Base-by-base conservation (phyloP, 2,888 invertebrate genomes). In the Gasteruption jaculator region DNA sequence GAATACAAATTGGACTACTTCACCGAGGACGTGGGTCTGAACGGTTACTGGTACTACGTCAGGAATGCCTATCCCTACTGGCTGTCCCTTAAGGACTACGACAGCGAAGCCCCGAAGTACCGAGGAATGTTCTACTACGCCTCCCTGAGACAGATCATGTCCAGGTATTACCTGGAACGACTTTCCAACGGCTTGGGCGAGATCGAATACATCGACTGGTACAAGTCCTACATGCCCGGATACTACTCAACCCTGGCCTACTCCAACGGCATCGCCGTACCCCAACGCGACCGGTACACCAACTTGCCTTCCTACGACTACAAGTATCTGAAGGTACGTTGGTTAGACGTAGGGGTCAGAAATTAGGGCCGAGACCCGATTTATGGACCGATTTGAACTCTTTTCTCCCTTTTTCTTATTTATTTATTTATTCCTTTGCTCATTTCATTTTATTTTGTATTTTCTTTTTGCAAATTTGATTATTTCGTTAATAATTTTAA, bases 81-180 rank as follows among this genome's bases (percentile, higher is more conserved):
- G 80, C 71, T 82, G 67, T 73, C 75, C 45, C 74, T 76, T 44
- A 76, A 76, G 39, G 73, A 78, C 20, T 72, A 75, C 34, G 73
- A 56, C n/a, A n/a, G n/a, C n/a, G 73, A 56, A 25, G 48, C 75
- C 19, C 61, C 71, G 12, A 78, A 76, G 56, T 75, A 78, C 58
- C 78, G 81, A 47, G 85, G 84, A 45, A 81, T 83, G 67, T 64
- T 76, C 24, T 84, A 79, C 73, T 79, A 79, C 64, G 80, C 75
- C 72, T 73, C 76, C 61, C 80, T 83, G 61, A 80, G 83, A 58
- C 83, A 85, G 64, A 58, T 85, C 10, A 60, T 83, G 55, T 79
- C 82, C 45, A 81, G 84, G 58, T 86, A 83, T 74, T 80, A 80
- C 61, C 70, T 85, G 61, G 85, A 86, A 61, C 81, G 86, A 67